Evolutionary conservation across 2,113 vertebrate genomes (phyloP), one percentile per base, ranked within the genome.

Genomic region (Stegostoma tigrinum): DNA sequence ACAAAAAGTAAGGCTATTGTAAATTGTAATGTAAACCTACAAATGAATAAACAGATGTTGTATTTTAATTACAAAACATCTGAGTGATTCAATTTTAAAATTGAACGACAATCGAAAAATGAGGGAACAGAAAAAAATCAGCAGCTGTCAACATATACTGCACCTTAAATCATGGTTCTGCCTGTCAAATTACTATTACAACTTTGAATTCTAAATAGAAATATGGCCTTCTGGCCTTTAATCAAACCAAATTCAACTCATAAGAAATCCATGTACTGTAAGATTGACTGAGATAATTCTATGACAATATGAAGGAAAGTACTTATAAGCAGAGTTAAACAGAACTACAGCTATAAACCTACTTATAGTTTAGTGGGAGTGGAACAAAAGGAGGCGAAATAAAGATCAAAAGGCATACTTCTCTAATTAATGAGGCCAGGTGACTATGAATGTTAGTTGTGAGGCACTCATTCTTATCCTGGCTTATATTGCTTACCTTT

Each of bases 401-500:
- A 95, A 95, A 64, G 64, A 30, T 21, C 0, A 95, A 66, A 2
- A 72, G 30, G 48, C 15, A 38, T 68, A 48, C 66, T 45, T 64
- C n/a, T 64, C 93, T 67, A 48, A 94, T 67, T 72, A 72, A 48
- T 48, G 42, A 72, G 68, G 68, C 5, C 91, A 94, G 66, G 38
- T 30, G 64, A 66, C 38, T 91, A 64, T 91, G 30, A 64, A 64
- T 91, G 34, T 66, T 21, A 90, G 70, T 72, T 30, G 55, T 61
- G 55, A 72, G 70, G 27, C 52, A n/a, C 10, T 48, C 67, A 48
- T 48, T 42, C 12, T 72, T 61, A 61, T 12, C 55, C 55, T 61
- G 55, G 7, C 55, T 61, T 72, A 15, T 95, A 27, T 70, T 5
- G 17, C 97, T 97, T 96, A 99, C 99, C 99, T 99, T 99, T 99